These are phyloP conservation scores for Monomorium pharaonis DNA, from an alignment of 1,140 invertebrate species.

Conservation along the genomic window DNA sequence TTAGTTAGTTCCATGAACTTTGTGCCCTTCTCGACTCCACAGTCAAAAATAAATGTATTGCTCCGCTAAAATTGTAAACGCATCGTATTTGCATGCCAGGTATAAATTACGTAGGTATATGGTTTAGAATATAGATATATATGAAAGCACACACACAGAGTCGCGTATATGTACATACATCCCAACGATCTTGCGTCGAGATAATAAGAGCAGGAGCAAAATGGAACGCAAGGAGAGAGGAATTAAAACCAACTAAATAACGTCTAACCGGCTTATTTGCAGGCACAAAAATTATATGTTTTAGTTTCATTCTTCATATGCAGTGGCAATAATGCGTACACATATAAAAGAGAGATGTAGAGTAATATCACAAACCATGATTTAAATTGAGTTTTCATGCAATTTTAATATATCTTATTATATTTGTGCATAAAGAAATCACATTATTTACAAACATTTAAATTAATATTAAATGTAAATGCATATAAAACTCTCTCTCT, in stretches of 20 bases:
- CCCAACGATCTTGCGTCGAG: slow-evolving; percentile 20
- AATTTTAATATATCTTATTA: not conserved
- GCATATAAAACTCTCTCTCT: too few species aligned
- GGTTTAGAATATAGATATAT: not conserved
- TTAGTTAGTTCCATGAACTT: not conserved
- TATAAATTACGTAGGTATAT: slow-evolving; percentile 30
- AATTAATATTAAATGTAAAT: not conserved
- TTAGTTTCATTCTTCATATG: not conserved
- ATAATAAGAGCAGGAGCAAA: slow-evolving; percentile 43
- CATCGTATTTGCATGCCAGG: not conserved
- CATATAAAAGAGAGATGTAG: not conserved
- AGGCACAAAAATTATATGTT: slow-evolving; percentile 37
- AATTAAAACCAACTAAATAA: slow-evolving; percentile 54
- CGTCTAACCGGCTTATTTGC: slow-evolving; percentile 13
- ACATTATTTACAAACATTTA: not conserved
- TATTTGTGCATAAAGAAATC: not conserved
- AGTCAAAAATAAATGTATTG: slow-evolving; percentile 41
- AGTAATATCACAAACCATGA: not conserved
- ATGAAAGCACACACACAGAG: slow-evolving; percentile 37
- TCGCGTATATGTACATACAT: slow-evolving; percentile 30
- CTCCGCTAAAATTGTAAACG: slow-evolving; percentile 31
- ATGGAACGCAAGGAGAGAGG: not conserved
- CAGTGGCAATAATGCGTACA: not conserved
- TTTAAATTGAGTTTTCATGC: not conserved
- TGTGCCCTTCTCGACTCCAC: not conserved